Evolutionary conservation across 2,113 vertebrate species (phyloP).

Genomic region (Gila orcuttii): DNA sequence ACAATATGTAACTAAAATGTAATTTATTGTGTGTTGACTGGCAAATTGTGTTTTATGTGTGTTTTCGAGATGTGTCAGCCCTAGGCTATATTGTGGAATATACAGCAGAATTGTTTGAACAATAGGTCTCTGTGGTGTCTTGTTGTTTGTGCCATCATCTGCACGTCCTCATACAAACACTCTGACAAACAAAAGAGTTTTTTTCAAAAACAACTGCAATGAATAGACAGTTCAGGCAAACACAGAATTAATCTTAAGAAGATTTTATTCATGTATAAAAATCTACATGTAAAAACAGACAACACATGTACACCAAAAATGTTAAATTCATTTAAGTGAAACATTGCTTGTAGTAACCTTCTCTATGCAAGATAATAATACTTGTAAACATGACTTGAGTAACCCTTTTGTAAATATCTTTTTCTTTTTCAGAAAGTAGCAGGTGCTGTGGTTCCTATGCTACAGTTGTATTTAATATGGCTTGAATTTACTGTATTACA

Average conservation of each 20-base stretch:
- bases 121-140: constrained; percentile 46
- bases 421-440: background rate
- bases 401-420: background rate
- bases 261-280: constrained; percentile 30
- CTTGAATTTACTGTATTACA: background rate
- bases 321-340: constrained; percentile 12
- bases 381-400: constrained; percentile 48
- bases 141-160: constrained; percentile 50
- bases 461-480: constrained; percentile 2
- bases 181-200: background rate
- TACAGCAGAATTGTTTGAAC: constrained; percentile 17
- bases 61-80: background rate
- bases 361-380: background rate
- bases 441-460: constrained; percentile 5
- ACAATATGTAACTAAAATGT: background rate
- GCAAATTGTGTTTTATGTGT: background rate
- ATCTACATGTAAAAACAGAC: constrained; percentile 12
- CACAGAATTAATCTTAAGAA: background rate
- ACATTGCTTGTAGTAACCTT: constrained; percentile 34
- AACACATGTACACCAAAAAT: constrained; percentile 14
- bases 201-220: background rate
- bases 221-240: background rate
- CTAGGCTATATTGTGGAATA: background rate
- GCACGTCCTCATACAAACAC: constrained; percentile 19
- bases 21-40: background rate